Base-by-base conservation (phyloP, 2,888 invertebrate species). In the Drosophila affinis region DNA sequence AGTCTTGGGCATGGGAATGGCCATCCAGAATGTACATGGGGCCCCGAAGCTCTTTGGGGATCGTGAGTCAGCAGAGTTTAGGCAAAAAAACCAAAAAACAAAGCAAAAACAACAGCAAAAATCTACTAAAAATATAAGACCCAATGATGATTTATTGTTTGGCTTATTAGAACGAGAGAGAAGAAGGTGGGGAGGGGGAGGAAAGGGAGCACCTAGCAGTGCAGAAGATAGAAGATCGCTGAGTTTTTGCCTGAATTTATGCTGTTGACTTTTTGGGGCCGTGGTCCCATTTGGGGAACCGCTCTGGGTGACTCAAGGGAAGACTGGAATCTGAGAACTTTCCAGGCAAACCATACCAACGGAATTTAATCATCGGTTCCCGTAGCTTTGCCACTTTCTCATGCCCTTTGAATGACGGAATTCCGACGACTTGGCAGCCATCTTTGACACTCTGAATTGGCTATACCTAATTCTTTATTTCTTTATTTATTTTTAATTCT, bases 101-200 rank as follows among this genome's bases (percentile, higher is more conserved):
- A 18, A 18, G 18, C 10, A 32, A 32, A 9, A 32, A 10, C 32
- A 32, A 32, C 5, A 32, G 10, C 5, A 39, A 39, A 49, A 82
- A 87, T 73, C 77, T 77, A 78, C 78, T 78, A 87, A 74, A 79
- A 73, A 57, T 64, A 70, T 72, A 62, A 86, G 75, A 78, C 71
- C 76, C 88, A 73, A 88, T 81, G 86, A 83, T 83, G 83, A 83
- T 83, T 83, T 83, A 83, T 83, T 82, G 87, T 71, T 72, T 77
- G 82, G 87, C 85, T 82, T 82, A 82, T 82, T 82, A 82, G 82
- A 82, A 87, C 81, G 77, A 77, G 76, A 55, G 72, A 75, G 27
- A 7, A 24, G 24, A 24, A 21, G 21, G 21, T 21, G 9, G 29
- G 7, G 29, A 29, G 29, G 29, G 7, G 9, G 9, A 7, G 7